phyloP scores from a whole-genome alignment of 1,140 invertebrate genomes.

The Thaumatotibia leucotreta region DNA sequence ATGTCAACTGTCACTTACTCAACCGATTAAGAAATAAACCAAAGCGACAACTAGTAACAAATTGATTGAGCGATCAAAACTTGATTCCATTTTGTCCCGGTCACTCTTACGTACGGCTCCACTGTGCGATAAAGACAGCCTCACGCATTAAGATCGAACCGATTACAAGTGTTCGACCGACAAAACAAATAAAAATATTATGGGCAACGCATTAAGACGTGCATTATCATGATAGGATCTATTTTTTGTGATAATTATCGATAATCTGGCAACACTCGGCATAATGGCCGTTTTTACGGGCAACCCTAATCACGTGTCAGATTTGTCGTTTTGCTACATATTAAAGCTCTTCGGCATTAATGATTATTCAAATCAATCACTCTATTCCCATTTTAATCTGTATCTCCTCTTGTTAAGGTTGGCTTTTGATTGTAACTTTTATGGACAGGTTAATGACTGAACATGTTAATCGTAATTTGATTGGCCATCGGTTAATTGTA shows the following conservation, averaged over 20 bases:
- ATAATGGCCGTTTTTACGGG: conserved; percentile 66
- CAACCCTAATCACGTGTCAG: conserved; percentile 73
- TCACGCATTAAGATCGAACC: conserved; percentile 40
- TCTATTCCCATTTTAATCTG: conserved; percentile 11
- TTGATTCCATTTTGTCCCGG: conserved; percentile 31
- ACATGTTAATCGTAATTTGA: conserved; percentile 32
- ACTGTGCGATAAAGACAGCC: conserved; percentile 24
- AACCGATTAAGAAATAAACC: conserved; percentile 52
- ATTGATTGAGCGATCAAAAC: conserved; percentile 53
- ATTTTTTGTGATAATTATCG: conserved; percentile 73
- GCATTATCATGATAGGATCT: conserved; percentile 68
- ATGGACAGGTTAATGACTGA: conserved; percentile 32
- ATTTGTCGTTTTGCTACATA: conserved; percentile 58
- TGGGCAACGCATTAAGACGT: conserved; percentile 67
- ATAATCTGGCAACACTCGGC: conserved; percentile 70
- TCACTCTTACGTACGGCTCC: conserved; percentile 17
- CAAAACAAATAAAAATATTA: conserved; percentile 70
- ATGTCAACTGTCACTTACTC: conserved; percentile 44
- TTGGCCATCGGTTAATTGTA: conserved; percentile 20
- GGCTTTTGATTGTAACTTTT: neutral
- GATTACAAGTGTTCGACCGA: conserved; percentile 35
- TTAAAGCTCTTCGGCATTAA: conserved; percentile 53
- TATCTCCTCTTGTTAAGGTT: neutral
- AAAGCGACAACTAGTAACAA: conserved; percentile 39
- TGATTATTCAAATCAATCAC: conserved; percentile 48